Percentiles rank a stretch among this genome's conserved stretches.
These are phyloP conservation scores for Hypomecis punctinalis DNA, from an alignment of 2,888 invertebrate genomes.

Conservation along the genomic window DNA sequence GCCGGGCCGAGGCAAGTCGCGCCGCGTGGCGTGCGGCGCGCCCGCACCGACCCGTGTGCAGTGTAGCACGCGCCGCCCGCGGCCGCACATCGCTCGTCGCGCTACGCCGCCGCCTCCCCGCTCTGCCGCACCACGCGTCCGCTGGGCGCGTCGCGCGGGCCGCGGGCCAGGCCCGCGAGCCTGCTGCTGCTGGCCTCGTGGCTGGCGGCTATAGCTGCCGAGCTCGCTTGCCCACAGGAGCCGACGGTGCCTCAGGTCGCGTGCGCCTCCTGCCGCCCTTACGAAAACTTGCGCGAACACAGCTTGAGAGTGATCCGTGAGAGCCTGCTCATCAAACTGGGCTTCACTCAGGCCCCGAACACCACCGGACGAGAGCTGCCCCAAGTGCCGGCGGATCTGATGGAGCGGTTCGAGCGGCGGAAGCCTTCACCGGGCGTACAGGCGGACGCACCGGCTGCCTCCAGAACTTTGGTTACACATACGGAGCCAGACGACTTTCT, in stretches of 20 bases:
- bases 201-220: conserved; percentile 77
- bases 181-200: conserved; percentile 83
- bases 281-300: conserved; percentile 85
- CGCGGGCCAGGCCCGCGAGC: conserved; percentile 85
- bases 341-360: conserved; percentile 86
- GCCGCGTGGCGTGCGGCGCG: conserved; percentile 44
- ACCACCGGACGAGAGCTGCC: conserved; percentile 86
- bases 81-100: conserved; percentile 78
- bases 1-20: conserved; percentile 45
- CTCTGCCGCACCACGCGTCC: conserved; percentile 84
- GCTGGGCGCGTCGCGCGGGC: conserved; percentile 84
- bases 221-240: conserved; percentile 73
- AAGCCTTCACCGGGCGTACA: conserved; percentile 85
- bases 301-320: conserved; percentile 87
- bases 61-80: conserved; percentile 83
- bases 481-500: conserved; percentile 88
- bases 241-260: conserved; percentile 64
- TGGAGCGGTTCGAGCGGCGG: conserved; percentile 80
- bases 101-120: conserved; percentile 81
- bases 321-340: conserved; percentile 87
- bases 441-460: conserved; percentile 84
- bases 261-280: conserved; percentile 83
- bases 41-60: conserved; percentile 65
- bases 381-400: conserved; percentile 83
- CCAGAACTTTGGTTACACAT: conserved; percentile 81